A percentile compares a stretch with the other conserved stretches of the same genome.
phyloP scores from a whole-genome alignment of 2,797 vertebrate genomes.

The Hydrolagus colliei region DNA sequence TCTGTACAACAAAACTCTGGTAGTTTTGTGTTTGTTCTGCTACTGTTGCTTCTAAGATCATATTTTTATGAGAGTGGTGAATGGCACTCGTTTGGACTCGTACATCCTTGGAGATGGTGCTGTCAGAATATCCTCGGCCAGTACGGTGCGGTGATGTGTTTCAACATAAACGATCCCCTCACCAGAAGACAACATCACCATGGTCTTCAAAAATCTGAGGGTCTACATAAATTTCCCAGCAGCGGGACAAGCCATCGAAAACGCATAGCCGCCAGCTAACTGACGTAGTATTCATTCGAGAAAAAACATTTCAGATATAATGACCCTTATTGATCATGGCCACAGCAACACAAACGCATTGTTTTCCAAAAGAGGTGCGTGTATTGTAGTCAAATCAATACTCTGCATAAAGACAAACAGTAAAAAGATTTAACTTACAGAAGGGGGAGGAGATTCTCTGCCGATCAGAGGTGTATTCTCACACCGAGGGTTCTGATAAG shows the following conservation, averaged over 20 bases:
- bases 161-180: not conserved
- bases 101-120: no score
- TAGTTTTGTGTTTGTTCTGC: slow-evolving; percentile 7
- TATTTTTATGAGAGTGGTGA: no score
- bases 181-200: not conserved
- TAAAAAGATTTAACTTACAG: slow-evolving; percentile 68
- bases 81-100: no score
- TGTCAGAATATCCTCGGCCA: no score
- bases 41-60: not conserved
- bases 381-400: slow-evolving; percentile 40
- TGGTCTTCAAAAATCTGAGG: slow-evolving; percentile 20
- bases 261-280: not conserved
- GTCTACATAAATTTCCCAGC: not conserved
- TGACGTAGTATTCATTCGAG: no score
- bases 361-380: slow-evolving; percentile 36
- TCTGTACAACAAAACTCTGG: slow-evolving; percentile 14
- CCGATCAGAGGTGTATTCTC: slow-evolving; percentile 97
- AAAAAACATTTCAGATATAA: no score
- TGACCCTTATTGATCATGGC: slow-evolving; percentile 32
- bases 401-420: slow-evolving; percentile 33
- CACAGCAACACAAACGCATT: slow-evolving; percentile 36
- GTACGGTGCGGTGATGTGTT: not conserved
- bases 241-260: not conserved
- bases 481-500: slow-evolving; percentile 95
- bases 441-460: slow-evolving; percentile 92